phyloP scores from a whole-genome alignment of 2,888 invertebrate genomes.

The Ichneumon xanthorius region DNA sequence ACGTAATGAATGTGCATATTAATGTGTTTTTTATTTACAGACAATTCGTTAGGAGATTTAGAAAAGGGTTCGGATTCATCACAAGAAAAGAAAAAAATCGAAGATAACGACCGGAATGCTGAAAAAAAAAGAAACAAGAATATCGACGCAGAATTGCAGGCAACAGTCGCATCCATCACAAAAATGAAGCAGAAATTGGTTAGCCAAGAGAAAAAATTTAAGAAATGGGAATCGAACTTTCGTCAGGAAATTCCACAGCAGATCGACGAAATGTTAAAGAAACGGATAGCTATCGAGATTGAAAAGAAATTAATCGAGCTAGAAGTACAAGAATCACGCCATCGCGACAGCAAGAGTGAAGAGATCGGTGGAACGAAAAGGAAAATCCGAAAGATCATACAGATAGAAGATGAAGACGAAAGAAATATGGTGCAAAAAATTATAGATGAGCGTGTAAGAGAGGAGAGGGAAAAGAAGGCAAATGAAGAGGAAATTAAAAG shows the following conservation, averaged over 20 bases:
- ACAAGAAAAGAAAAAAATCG: background rate
- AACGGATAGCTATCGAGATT: background rate
- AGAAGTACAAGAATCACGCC: background rate
- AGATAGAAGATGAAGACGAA: background rate
- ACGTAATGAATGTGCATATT: background rate
- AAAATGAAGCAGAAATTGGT: background rate
- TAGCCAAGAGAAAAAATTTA: background rate
- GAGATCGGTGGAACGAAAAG: background rate
- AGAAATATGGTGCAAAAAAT: background rate
- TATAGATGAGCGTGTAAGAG: background rate
- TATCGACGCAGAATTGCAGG: background rate
- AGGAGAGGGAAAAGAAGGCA: background rate
- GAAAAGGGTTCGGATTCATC: background rate
- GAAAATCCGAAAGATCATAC: background rate
- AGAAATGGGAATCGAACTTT: background rate
- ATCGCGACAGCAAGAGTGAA: background rate
- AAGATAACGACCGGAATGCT: background rate
- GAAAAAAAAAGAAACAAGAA: background rate
- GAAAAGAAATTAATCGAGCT: background rate
- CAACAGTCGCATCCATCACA: background rate
- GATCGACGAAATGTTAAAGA: background rate
- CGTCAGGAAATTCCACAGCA: background rate
- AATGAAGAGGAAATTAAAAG: slow-evolving; percentile 3
- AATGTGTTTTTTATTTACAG: background rate
- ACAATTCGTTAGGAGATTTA: background rate